Evolutionary conservation across 64 coral and sea anemone species (phyloP), one percentile per base, ranked within the genome.

Genomic region (Catalaphyllia jardinei): DNA sequence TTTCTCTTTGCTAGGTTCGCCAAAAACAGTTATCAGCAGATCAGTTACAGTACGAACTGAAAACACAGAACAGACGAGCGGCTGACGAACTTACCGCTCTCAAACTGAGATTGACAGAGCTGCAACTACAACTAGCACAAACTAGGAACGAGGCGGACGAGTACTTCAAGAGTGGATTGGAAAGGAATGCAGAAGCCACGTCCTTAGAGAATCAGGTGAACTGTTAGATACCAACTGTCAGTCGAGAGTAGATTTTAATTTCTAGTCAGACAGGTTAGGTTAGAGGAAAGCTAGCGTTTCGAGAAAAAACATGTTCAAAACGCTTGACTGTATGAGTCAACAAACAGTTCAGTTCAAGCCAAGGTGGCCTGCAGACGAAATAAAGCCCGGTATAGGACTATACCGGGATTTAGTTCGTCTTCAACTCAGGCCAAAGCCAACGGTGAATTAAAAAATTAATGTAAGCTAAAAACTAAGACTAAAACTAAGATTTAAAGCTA

Each of bases 161-260:
- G 67, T 98, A 94, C 75, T 98, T 90, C 74, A 98, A 94, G 79
- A 98, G 42, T 82, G 93, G 96, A 28, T 46, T 98, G 8, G 89
- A 98, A 73, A 94, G 96, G 60, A 98, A 98, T 87, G 72, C 94
- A 18, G 96, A 98, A 73, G 96, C 96, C 4, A 94, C 93, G 0
- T 71, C 92, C n/a, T 80, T 98, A 55, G 96, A 89, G 19, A 98
- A 98, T 84, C 96, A 98, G 93, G 96, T 94, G 52, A 87, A 50
- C 6, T 42, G 62, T 13, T 27, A 10, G 52, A 54, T 5, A 54
- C 52, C 52, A 54, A 7, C 5, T 54, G 52, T 54, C 13, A 54
- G 3, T 35, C 33, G 33, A 35, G 54, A 57, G 15, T 14, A 57
- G 54, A 10, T 12, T 57, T 57, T 57, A 57, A 57, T 57, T 57